Conservation (phyloP, 2,113 vertebrate genomes). For the Chamaea fasciata region DNA sequence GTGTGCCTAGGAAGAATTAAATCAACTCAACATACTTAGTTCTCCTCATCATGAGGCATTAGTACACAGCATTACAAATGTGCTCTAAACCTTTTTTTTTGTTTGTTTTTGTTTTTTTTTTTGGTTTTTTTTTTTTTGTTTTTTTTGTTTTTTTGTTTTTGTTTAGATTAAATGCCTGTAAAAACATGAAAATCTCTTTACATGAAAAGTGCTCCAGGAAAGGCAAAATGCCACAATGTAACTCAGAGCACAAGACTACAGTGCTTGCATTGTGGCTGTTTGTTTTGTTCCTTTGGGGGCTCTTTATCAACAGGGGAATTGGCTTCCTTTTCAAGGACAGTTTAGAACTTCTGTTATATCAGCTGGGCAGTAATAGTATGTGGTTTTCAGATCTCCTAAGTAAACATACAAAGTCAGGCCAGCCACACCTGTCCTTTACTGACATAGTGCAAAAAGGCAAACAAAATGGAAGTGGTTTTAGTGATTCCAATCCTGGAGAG, state of each 20-base stretch:
- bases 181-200: neutral
- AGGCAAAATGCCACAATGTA: neutral
- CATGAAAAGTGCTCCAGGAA: neutral
- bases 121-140: neutral
- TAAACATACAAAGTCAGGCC: neutral
- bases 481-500: neutral
- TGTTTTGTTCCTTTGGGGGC: neutral
- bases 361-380: neutral
- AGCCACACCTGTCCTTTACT: neutral
- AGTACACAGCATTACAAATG: neutral
- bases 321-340: neutral
- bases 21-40: slow-evolving; percentile 16
- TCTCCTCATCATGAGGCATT: neutral
- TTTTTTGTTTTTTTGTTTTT: neutral
- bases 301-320: neutral
- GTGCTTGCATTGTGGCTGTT: neutral
- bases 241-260: neutral
- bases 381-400: neutral
- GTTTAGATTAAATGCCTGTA: neutral
- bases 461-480: neutral
- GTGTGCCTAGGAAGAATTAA: slow-evolving; percentile 64
- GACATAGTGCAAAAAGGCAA: neutral
- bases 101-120: rapidly evolving
- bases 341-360: neutral
- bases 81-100: neutral